phyloP scores from a whole-genome alignment of 2,888 invertebrate species.

The Erebia epiphron region DNA sequence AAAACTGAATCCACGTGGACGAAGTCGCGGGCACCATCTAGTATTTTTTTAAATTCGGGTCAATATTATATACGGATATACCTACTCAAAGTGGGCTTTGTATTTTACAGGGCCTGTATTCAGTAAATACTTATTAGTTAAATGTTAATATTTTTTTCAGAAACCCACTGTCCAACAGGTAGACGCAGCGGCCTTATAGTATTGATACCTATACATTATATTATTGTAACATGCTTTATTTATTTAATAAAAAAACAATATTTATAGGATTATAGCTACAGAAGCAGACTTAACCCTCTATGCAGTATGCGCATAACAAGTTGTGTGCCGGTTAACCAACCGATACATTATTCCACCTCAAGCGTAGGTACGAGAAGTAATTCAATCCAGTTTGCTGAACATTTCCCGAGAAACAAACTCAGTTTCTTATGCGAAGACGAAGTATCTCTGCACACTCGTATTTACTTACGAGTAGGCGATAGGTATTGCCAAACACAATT shows the following conservation, averaged over 20 bases:
- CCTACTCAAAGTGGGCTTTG: no score
- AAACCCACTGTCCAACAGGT: no score
- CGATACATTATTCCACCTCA: constrained; percentile 38
- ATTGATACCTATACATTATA: background rate
- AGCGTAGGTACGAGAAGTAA: constrained; percentile 39
- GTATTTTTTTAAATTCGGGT: no score
- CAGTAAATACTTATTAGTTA: no score
- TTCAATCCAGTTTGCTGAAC: constrained; percentile 44
- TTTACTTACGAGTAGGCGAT: constrained; percentile 42
- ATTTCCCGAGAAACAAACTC: constrained; percentile 45
- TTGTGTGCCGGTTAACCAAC: constrained; percentile 34
- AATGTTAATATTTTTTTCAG: no score
- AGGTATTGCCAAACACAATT: constrained; percentile 62
- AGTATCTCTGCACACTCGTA: constrained; percentile 41
- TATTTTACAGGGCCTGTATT: no score
- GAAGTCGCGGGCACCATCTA: no score
- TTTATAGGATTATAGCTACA: no score
- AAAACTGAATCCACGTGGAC: no score
- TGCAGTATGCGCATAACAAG: constrained; percentile 31
- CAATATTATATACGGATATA: no score
- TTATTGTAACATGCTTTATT: no score
- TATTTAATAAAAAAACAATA: no score
- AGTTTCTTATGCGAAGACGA: constrained; percentile 34
- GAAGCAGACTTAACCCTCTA: constrained; percentile 26
- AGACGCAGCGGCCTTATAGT: background rate